Evolutionary conservation across 2,797 vertebrate genomes (phyloP).

Genomic region (Cephalopachus bancanus): DNA sequence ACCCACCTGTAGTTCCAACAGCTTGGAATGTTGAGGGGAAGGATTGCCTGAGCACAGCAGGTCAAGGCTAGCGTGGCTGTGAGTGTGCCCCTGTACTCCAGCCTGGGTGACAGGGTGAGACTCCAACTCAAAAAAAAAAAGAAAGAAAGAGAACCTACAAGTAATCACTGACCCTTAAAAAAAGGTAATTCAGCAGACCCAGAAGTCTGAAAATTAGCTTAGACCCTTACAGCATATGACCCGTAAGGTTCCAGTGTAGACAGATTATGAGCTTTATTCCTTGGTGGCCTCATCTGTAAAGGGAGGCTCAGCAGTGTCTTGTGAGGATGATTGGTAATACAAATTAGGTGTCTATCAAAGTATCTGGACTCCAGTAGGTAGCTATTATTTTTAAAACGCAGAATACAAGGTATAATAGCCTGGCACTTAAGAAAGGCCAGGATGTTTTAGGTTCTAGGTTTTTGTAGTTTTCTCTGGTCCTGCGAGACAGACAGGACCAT

Average conservation of each 20-base stretch:
- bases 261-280: not conserved
- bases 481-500: not conserved
- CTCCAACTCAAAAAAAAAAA: not conserved
- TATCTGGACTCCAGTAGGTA: not conserved
- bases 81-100: no score
- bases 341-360: conserved; percentile 7
- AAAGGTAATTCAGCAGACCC: not conserved
- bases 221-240: not conserved
- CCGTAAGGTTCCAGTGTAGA: not conserved
- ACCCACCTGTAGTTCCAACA: no score
- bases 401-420: not conserved
- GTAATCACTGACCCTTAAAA: conserved; percentile 20
- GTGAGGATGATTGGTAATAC: not conserved
- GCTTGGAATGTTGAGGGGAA: no score
- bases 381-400: conserved; percentile 58
- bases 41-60: no score
- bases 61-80: no score
- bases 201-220: conserved; percentile 46
- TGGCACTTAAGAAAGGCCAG: not conserved
- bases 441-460: not conserved
- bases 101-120: no score
- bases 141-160: not conserved
- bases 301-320: not conserved
- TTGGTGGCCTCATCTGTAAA: not conserved
- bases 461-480: not conserved